These are phyloP conservation scores for Plectropomus leopardus DNA, from an alignment of 2,113 vertebrate genomes.

Conservation along the genomic window DNA sequence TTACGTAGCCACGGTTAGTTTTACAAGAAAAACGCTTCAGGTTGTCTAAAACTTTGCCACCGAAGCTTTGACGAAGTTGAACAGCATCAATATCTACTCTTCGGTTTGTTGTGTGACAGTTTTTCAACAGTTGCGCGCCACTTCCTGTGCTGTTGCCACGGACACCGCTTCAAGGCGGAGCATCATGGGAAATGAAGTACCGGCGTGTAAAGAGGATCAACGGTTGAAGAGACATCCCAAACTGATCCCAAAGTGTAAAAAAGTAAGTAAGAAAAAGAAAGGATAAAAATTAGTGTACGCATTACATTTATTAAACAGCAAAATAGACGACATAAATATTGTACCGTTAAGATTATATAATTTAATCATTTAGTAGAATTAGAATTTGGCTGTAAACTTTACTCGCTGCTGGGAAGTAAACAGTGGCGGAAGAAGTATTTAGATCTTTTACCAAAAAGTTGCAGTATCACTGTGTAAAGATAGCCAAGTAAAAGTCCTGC, in stretches of 20 bases:
- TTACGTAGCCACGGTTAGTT: not conserved
- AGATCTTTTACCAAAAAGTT: no score
- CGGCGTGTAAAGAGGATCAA: not conserved
- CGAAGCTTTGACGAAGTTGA: not conserved
- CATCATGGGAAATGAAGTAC: conserved; percentile 74
- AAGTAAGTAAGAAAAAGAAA: no score
- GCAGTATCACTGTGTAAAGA: no score
- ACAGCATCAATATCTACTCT: not conserved
- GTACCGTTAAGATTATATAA: not conserved
- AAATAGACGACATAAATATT: not conserved
- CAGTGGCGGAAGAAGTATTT: not conserved
- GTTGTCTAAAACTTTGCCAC: not conserved
- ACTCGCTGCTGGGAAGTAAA: not conserved
- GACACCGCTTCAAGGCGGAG: conserved; percentile 50
- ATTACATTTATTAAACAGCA: not conserved
- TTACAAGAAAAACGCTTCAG: not conserved
- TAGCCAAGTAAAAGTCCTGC: no score
- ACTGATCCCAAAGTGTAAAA: not conserved
- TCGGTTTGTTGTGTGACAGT: conserved; percentile 24
- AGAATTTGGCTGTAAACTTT: no score
- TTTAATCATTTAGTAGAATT: not conserved
- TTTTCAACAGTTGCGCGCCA: conserved; percentile 75
- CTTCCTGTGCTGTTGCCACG: conserved; percentile 72
- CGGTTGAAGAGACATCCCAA: not conserved
- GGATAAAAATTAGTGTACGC: no score